These are phyloP conservation scores for Coluber constrictor DNA, from an alignment of 2,797 vertebrate genomes.

Conservation along the genomic window DNA sequence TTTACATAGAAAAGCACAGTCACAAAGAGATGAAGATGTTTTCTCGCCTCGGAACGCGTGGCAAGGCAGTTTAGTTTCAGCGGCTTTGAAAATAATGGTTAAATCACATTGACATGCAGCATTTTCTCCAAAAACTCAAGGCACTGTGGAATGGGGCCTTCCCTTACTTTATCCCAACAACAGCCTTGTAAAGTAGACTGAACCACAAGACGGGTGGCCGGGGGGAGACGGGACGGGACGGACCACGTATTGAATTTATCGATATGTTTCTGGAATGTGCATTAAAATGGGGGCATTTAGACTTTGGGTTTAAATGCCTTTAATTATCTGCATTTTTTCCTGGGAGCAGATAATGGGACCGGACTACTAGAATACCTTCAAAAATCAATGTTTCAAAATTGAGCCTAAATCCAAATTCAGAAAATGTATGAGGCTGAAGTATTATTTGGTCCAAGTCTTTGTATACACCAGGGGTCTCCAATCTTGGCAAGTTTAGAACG, in stretches of 20 bases:
- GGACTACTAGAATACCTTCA: neutral
- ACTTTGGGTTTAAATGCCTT: neutral
- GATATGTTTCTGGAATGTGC: neutral
- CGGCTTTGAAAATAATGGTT: neutral
- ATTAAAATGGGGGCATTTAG: neutral
- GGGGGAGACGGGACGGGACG: no score
- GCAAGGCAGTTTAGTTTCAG: neutral
- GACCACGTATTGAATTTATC: neutral
- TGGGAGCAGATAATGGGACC: neutral
- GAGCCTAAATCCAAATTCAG: neutral
- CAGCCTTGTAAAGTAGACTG: neutral
- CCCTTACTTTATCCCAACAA: neutral
- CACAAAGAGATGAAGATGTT: neutral
- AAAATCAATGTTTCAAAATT: neutral
- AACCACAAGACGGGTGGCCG: neutral
- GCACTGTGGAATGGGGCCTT: neutral
- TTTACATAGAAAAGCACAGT: neutral
- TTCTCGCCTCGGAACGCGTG: neutral
- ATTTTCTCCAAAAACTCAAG: neutral
- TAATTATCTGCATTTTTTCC: neutral
- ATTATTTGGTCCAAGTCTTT: neutral
- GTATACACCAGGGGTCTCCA: neutral
- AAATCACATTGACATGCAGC: neutral
- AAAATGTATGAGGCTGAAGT: neutral
- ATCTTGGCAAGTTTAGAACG: neutral